phyloP scores from a whole-genome alignment of 2,797 vertebrate genomes.

The Picus viridis region DNA sequence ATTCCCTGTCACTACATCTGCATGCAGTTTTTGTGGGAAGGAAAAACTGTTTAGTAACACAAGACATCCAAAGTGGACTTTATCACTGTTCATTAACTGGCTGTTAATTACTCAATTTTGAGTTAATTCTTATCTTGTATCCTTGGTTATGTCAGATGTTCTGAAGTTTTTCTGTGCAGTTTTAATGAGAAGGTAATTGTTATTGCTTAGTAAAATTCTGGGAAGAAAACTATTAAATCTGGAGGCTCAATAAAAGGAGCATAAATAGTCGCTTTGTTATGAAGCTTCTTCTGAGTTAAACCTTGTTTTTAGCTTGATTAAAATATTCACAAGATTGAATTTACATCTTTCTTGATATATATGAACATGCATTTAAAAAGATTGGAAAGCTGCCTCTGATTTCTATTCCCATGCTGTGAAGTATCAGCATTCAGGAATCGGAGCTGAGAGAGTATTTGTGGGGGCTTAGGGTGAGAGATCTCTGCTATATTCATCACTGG shows the following conservation, averaged over 20 bases:
- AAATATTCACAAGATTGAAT: not conserved
- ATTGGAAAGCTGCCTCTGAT: too few species aligned
- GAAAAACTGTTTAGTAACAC: not conserved
- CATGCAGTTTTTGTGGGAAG: not conserved
- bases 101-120: not conserved
- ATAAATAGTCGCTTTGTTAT: conserved; percentile 2
- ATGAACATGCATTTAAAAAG: not conserved
- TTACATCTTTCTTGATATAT: not conserved
- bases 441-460: not conserved
- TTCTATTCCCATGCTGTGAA: too few species aligned
- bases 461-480: not conserved
- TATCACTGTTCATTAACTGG: not conserved
- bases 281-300: not conserved
- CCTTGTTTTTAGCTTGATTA: not conserved
- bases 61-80: not conserved
- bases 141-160: not conserved
- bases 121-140: not conserved
- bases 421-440: not conserved
- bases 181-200: conserved; percentile 4
- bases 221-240: not conserved
- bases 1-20: not conserved
- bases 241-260: not conserved
- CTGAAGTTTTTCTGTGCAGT: not conserved
- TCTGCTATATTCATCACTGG: not conserved
- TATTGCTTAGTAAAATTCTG: not conserved